These are phyloP conservation scores for Cyprinus carpio DNA, from an alignment of 2,113 vertebrate genomes.

Conservation along the genomic window DNA sequence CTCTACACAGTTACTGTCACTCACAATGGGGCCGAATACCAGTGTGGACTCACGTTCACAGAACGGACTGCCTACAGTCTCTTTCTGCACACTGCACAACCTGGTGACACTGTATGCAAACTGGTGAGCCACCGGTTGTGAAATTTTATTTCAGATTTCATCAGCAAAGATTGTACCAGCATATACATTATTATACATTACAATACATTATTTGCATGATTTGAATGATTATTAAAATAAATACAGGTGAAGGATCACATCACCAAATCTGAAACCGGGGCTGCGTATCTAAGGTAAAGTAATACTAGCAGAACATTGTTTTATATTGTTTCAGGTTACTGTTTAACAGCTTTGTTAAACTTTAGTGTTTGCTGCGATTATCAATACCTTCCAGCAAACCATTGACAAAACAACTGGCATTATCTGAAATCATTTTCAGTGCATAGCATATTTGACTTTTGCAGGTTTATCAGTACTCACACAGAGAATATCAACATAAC, in stretches of 20 bases:
- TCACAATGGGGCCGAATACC: conserved; percentile 53
- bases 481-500: conserved; percentile 74
- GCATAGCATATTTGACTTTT: neutral
- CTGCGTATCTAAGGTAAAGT: conserved; percentile 80
- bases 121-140: conserved; percentile 76
- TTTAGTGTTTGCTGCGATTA: conserved; percentile 27
- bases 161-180: neutral
- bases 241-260: conserved; percentile 79
- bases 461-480: conserved; percentile 87
- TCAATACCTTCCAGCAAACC: neutral
- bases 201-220: neutral
- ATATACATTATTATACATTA: neutral
- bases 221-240: conserved; percentile 38
- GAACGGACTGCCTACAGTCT: conserved; percentile 81
- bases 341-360: conserved; percentile 37
- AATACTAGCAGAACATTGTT: neutral
- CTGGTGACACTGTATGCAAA: conserved; percentile 68
- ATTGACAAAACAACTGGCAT: neutral
- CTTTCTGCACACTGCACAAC: conserved; percentile 67
- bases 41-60: conserved; percentile 63
- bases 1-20: conserved; percentile 67
- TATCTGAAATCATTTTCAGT: neutral
- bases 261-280: conserved; percentile 78
- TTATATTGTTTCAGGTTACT: conserved; percentile 33
- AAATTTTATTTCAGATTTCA: neutral